Base-by-base conservation (phyloP, 2,797 vertebrate genomes). In the Phataginus tetradactyla region DNA sequence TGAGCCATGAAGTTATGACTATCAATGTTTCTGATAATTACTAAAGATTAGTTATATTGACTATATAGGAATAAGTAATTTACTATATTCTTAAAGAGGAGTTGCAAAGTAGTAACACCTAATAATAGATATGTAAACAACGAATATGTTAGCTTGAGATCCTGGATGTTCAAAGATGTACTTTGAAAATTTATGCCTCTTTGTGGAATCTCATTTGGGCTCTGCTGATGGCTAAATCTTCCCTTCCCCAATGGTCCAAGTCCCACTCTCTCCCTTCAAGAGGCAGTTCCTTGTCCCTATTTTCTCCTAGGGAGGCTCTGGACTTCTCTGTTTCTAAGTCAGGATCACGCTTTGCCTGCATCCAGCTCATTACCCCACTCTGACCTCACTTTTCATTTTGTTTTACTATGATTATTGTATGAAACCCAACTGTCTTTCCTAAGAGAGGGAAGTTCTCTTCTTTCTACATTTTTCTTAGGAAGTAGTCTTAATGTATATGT, bases 1-100 rank as follows among this genome's bases (percentile, higher is more conserved):
- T 91, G 63, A 81, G 79, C 45, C 29, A 51, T 74, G 66, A 91
- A 59, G 53, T 85, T 29, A 86, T 93, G 27, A 57, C 49, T 93
- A n/a, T 12, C 59, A 85, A 81, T 92, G 42, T 81, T 96, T 95
- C 81, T 88, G 80, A 57, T 74, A 91, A 96, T 86, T 90, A 66
- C 45, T 85, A 69, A 42, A 71, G n/a, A 92, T 83, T 49, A 42
- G 5, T 68, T 84, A 75, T 63, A 77, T 63, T 83, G 61, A 86
- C 29, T 53, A n/a, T 27, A 49, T n/a, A 34, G 53, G 74, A 68
- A 10, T 79, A 74, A 94, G 18, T 39, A 39, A 86, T 91, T 93
- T 74, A 15, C 13, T 66, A 10, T 90, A 74, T 75, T 69, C 45
- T 86, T 79, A 93, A 75, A 71, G 59, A 94, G 88, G 13, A 71